phyloP scores from a whole-genome alignment of 2,113 vertebrate genomes.

The cattle (Bos taurus) region ARS-UCD2.0 NC_037331.1:92042501-92043000 shows the following conservation, averaged over 20 bases:
- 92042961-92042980: background rate
- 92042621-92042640: constrained; percentile 36
- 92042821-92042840: background rate
- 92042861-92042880: constrained; percentile 29
- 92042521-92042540: background rate
- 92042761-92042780: constrained; percentile 1
- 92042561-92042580: constrained; percentile 26
- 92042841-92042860: constrained; percentile 24
- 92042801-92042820: constrained; percentile 1
- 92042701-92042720: constrained; percentile 25
- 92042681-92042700: constrained; percentile 28
- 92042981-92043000: background rate
- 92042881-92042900: background rate
- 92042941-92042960: constrained; percentile 28
- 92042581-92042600: constrained; percentile 30
- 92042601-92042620: constrained; percentile 60
- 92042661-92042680: background rate
- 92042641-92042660: constrained; percentile 29
- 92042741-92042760: background rate
- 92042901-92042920: background rate
- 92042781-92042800: background rate
- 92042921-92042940: constrained; percentile 41
- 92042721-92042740: constrained; percentile 29
- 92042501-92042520: background rate
- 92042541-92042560: constrained; percentile 41